These are phyloP conservation scores for Drosophila dives DNA, from an alignment of 2,888 invertebrate species.

Conservation along the genomic window DNA sequence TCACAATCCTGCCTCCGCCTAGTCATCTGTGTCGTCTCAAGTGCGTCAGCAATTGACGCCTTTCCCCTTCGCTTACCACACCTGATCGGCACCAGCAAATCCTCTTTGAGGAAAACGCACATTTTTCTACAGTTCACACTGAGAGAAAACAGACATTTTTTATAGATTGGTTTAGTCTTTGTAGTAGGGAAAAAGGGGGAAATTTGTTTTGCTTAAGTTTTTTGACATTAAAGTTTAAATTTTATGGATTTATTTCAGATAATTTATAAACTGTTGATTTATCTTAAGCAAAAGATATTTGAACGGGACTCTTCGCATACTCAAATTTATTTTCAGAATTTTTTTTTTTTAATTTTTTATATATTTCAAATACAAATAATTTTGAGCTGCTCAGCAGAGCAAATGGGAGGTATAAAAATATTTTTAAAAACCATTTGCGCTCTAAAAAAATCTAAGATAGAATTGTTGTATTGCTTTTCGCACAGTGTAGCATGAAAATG, in stretches of 20 bases:
- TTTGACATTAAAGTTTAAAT: not conserved
- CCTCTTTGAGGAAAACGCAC: constrained; percentile 5
- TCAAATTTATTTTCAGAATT: not conserved
- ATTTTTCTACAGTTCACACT: constrained; percentile 10
- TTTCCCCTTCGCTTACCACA: not conserved
- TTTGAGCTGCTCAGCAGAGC: not conserved
- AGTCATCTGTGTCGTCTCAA: constrained; percentile 45
- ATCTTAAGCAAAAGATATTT: not conserved
- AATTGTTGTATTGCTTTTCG: not conserved
- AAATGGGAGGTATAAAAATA: not conserved
- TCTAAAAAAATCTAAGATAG: not conserved
- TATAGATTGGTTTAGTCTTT: not conserved
- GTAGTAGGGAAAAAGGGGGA: not conserved
- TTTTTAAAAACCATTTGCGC: not conserved
- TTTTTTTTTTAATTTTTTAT: not conserved
- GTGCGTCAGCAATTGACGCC: constrained; percentile 45
- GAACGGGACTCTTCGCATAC: not conserved
- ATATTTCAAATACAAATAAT: not conserved
- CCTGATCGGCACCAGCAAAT: not conserved
- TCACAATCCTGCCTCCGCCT: constrained; percentile 1
- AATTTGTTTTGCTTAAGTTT: not conserved
- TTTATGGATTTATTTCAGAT: not conserved
- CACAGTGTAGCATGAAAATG: constrained; percentile 20
- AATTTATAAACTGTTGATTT: not conserved
- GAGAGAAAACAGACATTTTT: not conserved